These are phyloP conservation scores for Tenebrio molitor DNA, from an alignment of 1,140 invertebrate species.

Conservation along the genomic window DNA sequence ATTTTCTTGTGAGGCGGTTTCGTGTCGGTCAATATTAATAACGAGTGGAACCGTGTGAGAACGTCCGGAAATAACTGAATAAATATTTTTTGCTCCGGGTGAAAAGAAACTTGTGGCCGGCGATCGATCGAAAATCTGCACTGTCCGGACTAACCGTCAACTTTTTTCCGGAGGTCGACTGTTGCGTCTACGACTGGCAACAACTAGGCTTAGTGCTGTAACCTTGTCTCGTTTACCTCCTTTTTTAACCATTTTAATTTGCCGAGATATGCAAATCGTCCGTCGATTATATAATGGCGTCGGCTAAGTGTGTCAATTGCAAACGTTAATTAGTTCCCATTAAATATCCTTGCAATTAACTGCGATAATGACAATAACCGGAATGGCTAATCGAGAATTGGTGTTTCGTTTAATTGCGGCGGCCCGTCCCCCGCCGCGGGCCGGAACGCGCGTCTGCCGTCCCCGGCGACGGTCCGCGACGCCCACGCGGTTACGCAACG, in stretches of 20 bases:
- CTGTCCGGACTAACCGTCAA: too few relatives aligned
- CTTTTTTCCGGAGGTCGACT: too few relatives aligned
- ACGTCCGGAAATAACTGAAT: too few relatives aligned
- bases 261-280: conserved; percentile 29
- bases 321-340: conserved; percentile 20
- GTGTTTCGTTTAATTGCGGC: neutral
- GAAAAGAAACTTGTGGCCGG: too few relatives aligned
- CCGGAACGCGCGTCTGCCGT: too few relatives aligned
- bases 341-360: neutral
- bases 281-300: conserved; percentile 31
- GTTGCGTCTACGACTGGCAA: neutral
- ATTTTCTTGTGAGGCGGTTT: too few relatives aligned
- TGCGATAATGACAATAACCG: neutral
- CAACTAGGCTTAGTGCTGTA: conserved; percentile 5
- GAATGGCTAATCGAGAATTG: conserved; percentile 9
- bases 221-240: conserved; percentile 29
- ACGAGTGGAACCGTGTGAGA: too few relatives aligned
- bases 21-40: too few relatives aligned
- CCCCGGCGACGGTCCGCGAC: too few relatives aligned
- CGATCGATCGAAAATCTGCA: too few relatives aligned
- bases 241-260: conserved; percentile 22
- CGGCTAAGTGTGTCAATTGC: conserved; percentile 27
- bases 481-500: too few relatives aligned
- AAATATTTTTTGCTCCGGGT: too few relatives aligned
- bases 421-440: neutral